Percentiles rank a stretch among this genome's conserved stretches.
Conservation (phyloP, 1,140 invertebrate species). For the Drosophila rufa region DNA sequence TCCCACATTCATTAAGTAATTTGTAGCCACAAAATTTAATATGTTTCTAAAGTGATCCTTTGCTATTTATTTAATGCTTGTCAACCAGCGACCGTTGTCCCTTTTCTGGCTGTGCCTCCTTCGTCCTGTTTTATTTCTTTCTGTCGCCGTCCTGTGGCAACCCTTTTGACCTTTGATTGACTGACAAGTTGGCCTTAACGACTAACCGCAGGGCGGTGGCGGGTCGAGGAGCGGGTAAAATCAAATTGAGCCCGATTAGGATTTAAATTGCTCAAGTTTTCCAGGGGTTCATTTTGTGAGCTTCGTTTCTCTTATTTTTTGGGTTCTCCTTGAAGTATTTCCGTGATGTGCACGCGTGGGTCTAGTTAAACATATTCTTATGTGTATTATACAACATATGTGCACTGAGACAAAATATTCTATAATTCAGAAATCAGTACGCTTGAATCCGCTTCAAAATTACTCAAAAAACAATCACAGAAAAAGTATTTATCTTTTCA, state of each 20-base stretch:
- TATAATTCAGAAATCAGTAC: neutral
- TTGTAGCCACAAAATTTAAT: constrained; percentile 80
- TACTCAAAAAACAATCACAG: too few relatives aligned
- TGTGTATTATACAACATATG: neutral
- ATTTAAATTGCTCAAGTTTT: constrained; percentile 67
- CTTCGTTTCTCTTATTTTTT: constrained; percentile 1
- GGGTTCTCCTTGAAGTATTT: constrained; percentile 60
- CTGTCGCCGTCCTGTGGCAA: constrained; percentile 9
- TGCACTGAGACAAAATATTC: neutral
- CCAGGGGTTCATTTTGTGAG: constrained; percentile 42
- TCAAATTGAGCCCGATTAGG: constrained; percentile 60
- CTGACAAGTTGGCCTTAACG: constrained; percentile 77
- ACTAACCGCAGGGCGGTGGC: constrained; percentile 28
- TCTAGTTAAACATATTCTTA: constrained; percentile 25
- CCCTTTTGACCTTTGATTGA: constrained; percentile 80
- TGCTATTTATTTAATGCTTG: constrained; percentile 73
- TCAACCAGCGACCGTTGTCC: constrained; percentile 47
- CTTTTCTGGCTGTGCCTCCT: constrained; percentile 23
- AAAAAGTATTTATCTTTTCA: too few relatives aligned
- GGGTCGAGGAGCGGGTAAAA: constrained; percentile 15
- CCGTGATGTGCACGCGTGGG: constrained; percentile 43
- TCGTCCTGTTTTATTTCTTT: neutral
- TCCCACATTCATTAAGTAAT: constrained; percentile 78
- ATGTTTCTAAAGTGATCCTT: constrained; percentile 65
- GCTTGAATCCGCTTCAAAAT: neutral